phyloP scores from a whole-genome alignment of 2,888 invertebrate genomes.

The Eristalis arbustorum region DNA sequence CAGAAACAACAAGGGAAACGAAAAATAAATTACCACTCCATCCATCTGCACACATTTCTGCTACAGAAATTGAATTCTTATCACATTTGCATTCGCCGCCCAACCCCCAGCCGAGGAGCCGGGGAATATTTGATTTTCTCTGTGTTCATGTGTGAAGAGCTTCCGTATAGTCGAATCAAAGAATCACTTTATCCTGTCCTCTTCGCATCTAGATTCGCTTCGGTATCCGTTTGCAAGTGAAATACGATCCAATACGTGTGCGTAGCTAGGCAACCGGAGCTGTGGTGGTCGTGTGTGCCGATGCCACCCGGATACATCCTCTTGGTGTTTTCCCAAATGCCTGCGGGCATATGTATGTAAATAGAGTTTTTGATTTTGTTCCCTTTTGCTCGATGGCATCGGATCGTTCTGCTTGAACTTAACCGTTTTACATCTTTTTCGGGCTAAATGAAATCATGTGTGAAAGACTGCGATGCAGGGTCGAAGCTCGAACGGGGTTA shows the following conservation, averaged over 20 bases:
- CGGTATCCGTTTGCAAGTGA: slow-evolving; percentile 9
- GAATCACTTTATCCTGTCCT: slow-evolving; percentile 38
- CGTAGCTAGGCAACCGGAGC: background rate
- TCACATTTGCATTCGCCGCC: slow-evolving; percentile 43
- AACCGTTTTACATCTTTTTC: slow-evolving; percentile 9
- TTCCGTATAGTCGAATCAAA: slow-evolving; percentile 23
- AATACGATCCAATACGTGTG: slow-evolving; percentile 6
- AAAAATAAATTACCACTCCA: slow-evolving; percentile 35
- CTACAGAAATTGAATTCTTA: slow-evolving; percentile 56
- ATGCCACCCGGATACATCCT: background rate
- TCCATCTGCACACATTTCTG: slow-evolving; percentile 35
- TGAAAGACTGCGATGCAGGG: slow-evolving; percentile 10
- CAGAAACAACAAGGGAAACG: background rate
- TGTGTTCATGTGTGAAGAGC: background rate
- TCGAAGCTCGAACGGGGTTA: no score
- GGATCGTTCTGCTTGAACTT: slow-evolving; percentile 34
- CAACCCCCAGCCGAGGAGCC: slow-evolving; percentile 34
- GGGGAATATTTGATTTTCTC: slow-evolving; percentile 30
- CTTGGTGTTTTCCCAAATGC: slow-evolving; percentile 8
- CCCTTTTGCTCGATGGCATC: slow-evolving; percentile 14
- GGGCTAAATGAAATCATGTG: slow-evolving; percentile 38
- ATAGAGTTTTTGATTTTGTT: slow-evolving; percentile 35
- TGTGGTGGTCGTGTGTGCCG: background rate
- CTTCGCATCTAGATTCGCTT: background rate
- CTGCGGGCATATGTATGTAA: slow-evolving; percentile 59